phyloP scores from a whole-genome alignment of 2,888 invertebrate genomes.

The Lasioglossum zephyrum region DNA sequence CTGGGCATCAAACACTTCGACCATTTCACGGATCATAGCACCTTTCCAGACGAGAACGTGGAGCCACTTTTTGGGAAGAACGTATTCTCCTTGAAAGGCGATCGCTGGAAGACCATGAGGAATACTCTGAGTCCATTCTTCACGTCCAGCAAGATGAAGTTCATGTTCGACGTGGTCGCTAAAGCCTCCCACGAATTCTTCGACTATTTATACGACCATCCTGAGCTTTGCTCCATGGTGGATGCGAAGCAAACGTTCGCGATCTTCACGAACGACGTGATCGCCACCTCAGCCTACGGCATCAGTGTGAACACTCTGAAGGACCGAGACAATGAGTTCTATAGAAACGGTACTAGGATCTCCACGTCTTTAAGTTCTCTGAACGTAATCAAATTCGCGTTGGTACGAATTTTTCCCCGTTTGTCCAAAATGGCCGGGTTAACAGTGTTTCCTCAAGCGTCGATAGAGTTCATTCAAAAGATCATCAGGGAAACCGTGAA shows the following conservation, averaged over 20 bases:
- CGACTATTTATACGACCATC: slow-evolving; percentile 68
- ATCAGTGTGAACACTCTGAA: slow-evolving; percentile 75
- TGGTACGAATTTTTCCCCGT: slow-evolving; percentile 49
- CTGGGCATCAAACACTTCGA: slow-evolving; percentile 78
- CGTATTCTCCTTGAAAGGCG: slow-evolving; percentile 75
- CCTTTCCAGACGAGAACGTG: slow-evolving; percentile 39
- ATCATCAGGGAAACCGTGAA: slow-evolving; percentile 83
- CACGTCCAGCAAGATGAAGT: slow-evolving; percentile 78
- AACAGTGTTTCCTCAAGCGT: slow-evolving; percentile 43
- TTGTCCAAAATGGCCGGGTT: slow-evolving; percentile 48
- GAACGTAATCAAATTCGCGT: slow-evolving; percentile 45
- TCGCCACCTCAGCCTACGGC: slow-evolving; percentile 77
- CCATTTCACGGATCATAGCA: slow-evolving; percentile 48
- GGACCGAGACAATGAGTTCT: slow-evolving; percentile 77
- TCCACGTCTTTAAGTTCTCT: too few species aligned
- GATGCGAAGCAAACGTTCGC: slow-evolving; percentile 53
- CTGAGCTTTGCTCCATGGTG: slow-evolving; percentile 76
- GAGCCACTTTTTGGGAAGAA: slow-evolving; percentile 78
- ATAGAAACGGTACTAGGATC: slow-evolving; percentile 15
- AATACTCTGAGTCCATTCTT: slow-evolving; percentile 78
- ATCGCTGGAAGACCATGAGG: slow-evolving; percentile 78
- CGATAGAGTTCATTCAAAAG: slow-evolving; percentile 57
- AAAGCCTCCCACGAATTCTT: slow-evolving; percentile 73
- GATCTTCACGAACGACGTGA: slow-evolving; percentile 75
- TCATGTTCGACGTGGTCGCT: slow-evolving; percentile 73